These are phyloP conservation scores for Ictidomys tridecemlineatus DNA, from an alignment of 2,113 vertebrate species.

Conservation along the genomic window DNA sequence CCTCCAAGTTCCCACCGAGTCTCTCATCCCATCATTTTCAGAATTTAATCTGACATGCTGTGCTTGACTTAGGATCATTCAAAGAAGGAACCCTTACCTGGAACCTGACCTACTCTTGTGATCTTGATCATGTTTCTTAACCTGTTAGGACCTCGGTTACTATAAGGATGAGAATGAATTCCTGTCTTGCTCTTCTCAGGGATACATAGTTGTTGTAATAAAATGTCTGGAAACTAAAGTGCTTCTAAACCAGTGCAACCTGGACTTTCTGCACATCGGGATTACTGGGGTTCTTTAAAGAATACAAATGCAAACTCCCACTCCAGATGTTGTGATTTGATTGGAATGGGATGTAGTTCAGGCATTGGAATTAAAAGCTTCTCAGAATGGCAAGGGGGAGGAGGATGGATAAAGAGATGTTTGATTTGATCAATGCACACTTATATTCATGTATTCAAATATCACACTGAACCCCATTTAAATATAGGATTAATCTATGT, in stretches of 20 bases:
- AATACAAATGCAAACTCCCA: not conserved
- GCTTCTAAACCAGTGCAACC: not conserved
- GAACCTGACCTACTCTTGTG: not conserved
- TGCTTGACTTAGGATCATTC: not conserved
- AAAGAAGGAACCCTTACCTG: not conserved
- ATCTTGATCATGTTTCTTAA: not conserved
- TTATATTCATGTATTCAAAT: not conserved
- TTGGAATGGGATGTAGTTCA: not conserved
- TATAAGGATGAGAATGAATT: not conserved
- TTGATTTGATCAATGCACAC: not conserved
- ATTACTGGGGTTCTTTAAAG: not conserved
- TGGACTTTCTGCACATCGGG: not conserved
- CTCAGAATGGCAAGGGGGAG: not conserved
- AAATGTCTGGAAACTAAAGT: not conserved
- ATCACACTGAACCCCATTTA: not conserved
- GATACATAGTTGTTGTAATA: not conserved
- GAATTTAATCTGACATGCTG: not conserved
- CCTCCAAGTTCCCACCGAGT: not conserved
- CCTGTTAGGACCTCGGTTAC: not conserved
- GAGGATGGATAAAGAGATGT: not conserved
- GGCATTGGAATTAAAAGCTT: not conserved
- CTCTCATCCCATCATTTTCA: not conserved
- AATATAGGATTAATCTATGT: not conserved
- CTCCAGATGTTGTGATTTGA: not conserved
- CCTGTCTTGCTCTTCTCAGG: not conserved